These are phyloP conservation scores for Heteropelma amictum DNA, from an alignment of 2,888 invertebrate genomes.

Conservation along the genomic window DNA sequence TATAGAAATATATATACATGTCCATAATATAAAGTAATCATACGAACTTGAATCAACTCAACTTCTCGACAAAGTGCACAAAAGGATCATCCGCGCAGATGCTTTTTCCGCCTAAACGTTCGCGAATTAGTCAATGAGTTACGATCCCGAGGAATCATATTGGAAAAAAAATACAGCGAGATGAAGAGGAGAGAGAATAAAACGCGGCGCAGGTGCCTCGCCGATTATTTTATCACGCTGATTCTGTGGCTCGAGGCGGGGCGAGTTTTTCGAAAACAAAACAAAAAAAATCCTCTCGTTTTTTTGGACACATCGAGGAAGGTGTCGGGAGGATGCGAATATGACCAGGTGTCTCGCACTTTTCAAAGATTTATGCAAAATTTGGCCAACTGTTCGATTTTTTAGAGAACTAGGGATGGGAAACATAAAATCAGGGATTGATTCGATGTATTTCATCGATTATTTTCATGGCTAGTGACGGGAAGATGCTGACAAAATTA, in stretches of 20 bases:
- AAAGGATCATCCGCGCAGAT: slow-evolving; percentile 65
- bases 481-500: no score
- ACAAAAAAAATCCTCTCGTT: no score
- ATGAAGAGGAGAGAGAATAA: slow-evolving; percentile 11
- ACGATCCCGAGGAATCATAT: slow-evolving; percentile 64
- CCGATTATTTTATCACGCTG: slow-evolving; percentile 34
- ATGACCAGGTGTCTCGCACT: slow-evolving; percentile 2
- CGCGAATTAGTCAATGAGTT: slow-evolving; percentile 74
- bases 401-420: no score
- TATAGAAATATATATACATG: neutral
- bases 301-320: neutral
- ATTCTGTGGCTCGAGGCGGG: slow-evolving; percentile 15
- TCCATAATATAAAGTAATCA: neutral
- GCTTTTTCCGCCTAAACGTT: slow-evolving; percentile 72
- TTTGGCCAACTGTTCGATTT: no score
- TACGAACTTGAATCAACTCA: neutral
- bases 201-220: slow-evolving; percentile 18
- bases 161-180: slow-evolving; percentile 48
- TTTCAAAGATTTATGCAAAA: neutral
- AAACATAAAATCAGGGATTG: no score
- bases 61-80: neutral
- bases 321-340: neutral
- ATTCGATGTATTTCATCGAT: no score
- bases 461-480: no score
- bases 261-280: slow-evolving; percentile 2